A percentile compares a stretch with the other conserved stretches of the same genome.
phyloP scores from a whole-genome alignment of 2,888 invertebrate genomes.

The Hirtodrosophila trivittata region DNA sequence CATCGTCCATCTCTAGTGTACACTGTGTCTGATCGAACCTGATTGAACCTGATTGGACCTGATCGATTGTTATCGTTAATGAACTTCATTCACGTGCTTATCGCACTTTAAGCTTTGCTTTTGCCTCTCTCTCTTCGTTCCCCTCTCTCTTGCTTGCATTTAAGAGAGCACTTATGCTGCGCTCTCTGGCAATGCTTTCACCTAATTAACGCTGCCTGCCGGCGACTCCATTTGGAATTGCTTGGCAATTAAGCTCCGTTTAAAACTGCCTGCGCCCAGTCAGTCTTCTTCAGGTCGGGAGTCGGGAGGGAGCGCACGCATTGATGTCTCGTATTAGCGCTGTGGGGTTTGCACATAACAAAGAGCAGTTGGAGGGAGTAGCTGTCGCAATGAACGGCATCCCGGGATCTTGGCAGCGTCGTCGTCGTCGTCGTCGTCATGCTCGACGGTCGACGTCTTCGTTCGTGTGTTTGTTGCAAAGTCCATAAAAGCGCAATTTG shows the following conservation, averaged over 20 bases:
- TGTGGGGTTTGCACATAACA: constrained; percentile 64
- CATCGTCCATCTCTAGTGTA: no score
- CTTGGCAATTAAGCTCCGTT: constrained; percentile 64
- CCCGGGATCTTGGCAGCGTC: background rate
- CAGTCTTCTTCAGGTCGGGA: no score
- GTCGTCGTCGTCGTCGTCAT: background rate
- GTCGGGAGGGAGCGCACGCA: constrained; percentile 25
- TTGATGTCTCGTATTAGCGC: constrained; percentile 54
- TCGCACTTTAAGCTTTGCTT: background rate
- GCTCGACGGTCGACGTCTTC: background rate
- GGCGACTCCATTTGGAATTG: constrained; percentile 64
- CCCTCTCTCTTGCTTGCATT: background rate
- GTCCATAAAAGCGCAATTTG: constrained; percentile 81
- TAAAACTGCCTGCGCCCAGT: constrained; percentile 48
- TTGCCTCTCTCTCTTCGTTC: background rate
- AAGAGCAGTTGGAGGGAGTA: constrained; percentile 9
- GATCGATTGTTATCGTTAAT: constrained; percentile 10
- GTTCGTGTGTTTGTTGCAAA: constrained; percentile 20
- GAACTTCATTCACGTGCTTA: constrained; percentile 22
- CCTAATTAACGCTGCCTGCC: constrained; percentile 66
- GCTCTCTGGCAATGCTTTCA: constrained; percentile 61
- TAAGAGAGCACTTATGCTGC: constrained; percentile 20
- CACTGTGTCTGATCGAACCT: no score
- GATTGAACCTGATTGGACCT: no score
- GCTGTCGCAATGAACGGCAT: background rate